phyloP scores from a whole-genome alignment of 1,140 invertebrate species.

The Apis cerana region DNA sequence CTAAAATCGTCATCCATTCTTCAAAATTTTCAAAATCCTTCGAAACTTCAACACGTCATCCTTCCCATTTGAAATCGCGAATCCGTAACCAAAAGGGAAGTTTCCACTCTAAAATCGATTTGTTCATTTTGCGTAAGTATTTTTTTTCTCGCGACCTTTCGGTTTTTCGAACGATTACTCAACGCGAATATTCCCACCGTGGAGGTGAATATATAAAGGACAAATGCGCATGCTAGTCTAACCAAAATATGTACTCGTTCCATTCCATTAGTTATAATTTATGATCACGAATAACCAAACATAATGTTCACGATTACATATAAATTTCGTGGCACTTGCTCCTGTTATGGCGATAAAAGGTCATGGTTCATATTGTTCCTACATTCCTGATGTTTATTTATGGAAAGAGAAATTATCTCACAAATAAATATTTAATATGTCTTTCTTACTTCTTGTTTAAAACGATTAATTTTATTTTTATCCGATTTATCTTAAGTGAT shows the following conservation, averaged over 20 bases:
- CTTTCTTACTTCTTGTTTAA: no score
- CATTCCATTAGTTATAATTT: slow-evolving; percentile 48
- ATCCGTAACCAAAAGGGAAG: not conserved
- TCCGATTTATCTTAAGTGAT: no score
- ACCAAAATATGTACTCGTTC: slow-evolving; percentile 39
- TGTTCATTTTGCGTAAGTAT: not conserved
- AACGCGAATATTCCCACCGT: slow-evolving; percentile 18
- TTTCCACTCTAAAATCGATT: not conserved
- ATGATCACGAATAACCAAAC: slow-evolving; percentile 38
- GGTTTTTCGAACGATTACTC: slow-evolving; percentile 15
- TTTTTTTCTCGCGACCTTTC: not conserved
- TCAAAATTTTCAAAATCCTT: not conserved
- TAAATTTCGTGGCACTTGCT: slow-evolving; percentile 18
- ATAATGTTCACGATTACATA: slow-evolving; percentile 41
- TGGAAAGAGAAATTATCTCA: no score
- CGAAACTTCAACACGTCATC: not conserved
- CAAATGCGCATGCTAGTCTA: slow-evolving; percentile 27
- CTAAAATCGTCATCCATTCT: not conserved
- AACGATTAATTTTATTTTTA: no score
- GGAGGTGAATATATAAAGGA: slow-evolving; percentile 34
- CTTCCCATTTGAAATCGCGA: not conserved
- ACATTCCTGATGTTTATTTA: no score
- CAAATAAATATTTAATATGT: no score
- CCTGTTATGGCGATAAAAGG: no score
- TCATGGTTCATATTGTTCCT: no score